Evolutionary conservation across 2,888 invertebrate species (phyloP).

Genomic region (Shargacucullia verbasci): DNA sequence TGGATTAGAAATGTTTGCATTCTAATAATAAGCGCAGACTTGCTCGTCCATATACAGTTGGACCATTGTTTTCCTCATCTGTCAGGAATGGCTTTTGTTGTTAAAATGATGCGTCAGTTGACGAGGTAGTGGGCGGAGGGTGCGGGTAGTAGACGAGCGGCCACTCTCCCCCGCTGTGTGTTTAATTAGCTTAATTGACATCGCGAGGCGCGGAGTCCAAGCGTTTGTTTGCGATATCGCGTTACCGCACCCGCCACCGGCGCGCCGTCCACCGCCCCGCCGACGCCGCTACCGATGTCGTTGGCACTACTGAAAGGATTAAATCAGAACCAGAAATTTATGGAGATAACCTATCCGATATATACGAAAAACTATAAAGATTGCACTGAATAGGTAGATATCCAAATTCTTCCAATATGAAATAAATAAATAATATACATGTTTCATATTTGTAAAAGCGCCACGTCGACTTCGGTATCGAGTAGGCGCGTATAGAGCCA

Average conservation of each 20-base stretch:
- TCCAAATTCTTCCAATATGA: constrained; percentile 1
- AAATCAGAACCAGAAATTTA: constrained; percentile 36
- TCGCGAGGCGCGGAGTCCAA: constrained; percentile 87
- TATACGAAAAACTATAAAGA: neutral
- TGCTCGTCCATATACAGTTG: constrained; percentile 59
- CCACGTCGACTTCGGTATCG: constrained; percentile 60
- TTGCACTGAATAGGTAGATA: neutral
- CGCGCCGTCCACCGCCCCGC: constrained; percentile 55
- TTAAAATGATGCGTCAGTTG: constrained; percentile 81
- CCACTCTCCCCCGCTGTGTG: constrained; percentile 81
- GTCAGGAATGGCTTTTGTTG: constrained; percentile 79
- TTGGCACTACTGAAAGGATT: constrained; percentile 46
- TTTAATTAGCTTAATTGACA: constrained; percentile 89
- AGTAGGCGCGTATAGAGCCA: constrained; percentile 62
- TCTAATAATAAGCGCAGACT: constrained; percentile 47
- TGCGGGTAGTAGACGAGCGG: constrained; percentile 63
- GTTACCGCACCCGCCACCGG: constrained; percentile 72
- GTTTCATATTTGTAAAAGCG: constrained; percentile 61
- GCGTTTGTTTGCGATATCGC: constrained; percentile 87
- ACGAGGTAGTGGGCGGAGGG: constrained; percentile 71
- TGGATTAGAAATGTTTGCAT: constrained; percentile 45
- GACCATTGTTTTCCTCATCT: constrained; percentile 72
- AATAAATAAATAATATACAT: constrained; percentile 52
- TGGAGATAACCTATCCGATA: neutral
- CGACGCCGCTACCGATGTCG: constrained; percentile 51